Evolutionary conservation across 2,888 invertebrate species (phyloP), one percentile per base, ranked within the genome.

Genomic region (Rhorus exstirpatorius): DNA sequence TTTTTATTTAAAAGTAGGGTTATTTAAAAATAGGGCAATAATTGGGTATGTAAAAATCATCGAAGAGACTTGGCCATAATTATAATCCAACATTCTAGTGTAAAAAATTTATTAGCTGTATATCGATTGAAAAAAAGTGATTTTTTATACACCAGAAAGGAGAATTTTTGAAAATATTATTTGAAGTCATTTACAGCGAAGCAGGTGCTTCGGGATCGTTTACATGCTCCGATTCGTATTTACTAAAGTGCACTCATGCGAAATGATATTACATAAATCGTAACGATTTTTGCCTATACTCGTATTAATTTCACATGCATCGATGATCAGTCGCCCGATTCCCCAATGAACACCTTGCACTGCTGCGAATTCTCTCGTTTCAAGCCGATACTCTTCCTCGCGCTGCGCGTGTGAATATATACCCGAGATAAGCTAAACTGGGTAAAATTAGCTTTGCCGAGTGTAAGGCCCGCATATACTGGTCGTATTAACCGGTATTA

Each of bases 401-500:
- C 10, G n/a, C 67, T 38, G 51, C 51, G 46, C 14, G 12, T n/a
- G 12, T 35, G 17, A 60, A 68, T 41, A 68, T 24, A 68, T 41
- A 68, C 38, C 14, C 67, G 41, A 49, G 60, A 68, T 60, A 58
- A 67, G 58, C 79, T 60, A 51, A 70, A 49, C 58, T 35, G 21
- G 41, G 49, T 26, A 65, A 79, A 71, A 79, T 79, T 79, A 67
- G 58, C 46, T 63, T 70, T 35, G 17, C 44, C 74, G 61, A 61
- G 8, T 38, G 8, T 38, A 38, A 38, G 10, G n/a, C n/a, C n/a
- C 21, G 19, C 49, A n/a, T 19, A 35, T 6, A 51, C 61, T 49
- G 68, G 44, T 80, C 68, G 68, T n/a, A 80, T 80, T 75, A 80
- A 61, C 68, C 74, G 38, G 38, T 58, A 51, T 68, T 61, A 67